Evolutionary conservation across 2,113 vertebrate species (phyloP), one percentile per base, ranked within the genome.

Genomic region (Ictidomys tridecemlineatus): DNA sequence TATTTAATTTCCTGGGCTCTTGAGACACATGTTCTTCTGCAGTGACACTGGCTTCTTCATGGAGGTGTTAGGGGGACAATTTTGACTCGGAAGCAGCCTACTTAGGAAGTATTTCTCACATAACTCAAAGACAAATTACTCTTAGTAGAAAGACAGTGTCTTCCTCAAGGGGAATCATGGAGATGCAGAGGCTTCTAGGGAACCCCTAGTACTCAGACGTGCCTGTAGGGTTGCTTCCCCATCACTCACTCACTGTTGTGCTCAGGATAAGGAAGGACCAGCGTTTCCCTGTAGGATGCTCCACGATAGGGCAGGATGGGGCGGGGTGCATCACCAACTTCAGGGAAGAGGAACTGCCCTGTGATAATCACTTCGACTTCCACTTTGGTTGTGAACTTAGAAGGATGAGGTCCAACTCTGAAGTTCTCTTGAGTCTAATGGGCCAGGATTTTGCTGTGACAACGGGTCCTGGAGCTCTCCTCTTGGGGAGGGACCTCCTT

Each of bases 11-110:
- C 11, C 56, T 32, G 42, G 32, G 32, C 26, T 42, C 70, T 82
- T 4, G 5, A 85, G 8, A 8, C 26, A 37, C 7, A 2, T 14
- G 13, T 6, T 6, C 2, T 72, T 80, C 53, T 6, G 17, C 1
- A 37, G 20, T n/a, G 89, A 83, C 26, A 20, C 17, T 26, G 63
- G 12, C 26, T 88, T 77, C 28, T 87, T 32, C 74, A 1, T 32
- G 58, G 18, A 45, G 0, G 24, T 80, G 28, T 14, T 12, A 5
- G 26, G 13, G 30, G 8, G 4, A n/a, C 48, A 45, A 67, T 42
- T 11, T 67, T 77, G 39, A 88, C n/a, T 72, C 22, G 4, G 42
- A 88, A 61, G 11, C 5, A 13, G 28, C 32, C 9, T 3, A 16
- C 13, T 73, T 84, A n/a, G 11, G 4, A 77, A 51, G 8, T 74